Evolutionary conservation across 2,888 invertebrate species (phyloP), one percentile per base, ranked within the genome.

Genomic region (Odontocerum albicorne): DNA sequence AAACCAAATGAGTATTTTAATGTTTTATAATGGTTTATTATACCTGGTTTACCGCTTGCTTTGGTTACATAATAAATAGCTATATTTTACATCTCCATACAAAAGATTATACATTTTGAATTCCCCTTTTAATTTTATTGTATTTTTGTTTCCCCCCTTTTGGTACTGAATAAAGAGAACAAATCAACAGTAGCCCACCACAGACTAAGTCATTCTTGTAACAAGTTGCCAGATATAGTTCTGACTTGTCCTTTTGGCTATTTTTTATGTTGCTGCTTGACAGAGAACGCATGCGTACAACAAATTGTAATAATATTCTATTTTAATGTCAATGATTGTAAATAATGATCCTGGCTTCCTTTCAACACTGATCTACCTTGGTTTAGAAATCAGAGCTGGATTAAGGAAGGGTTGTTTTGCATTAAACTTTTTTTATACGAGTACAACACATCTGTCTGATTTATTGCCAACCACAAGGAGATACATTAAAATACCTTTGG

Each of bases 251-350:
- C n/a, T n/a, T n/a, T n/a, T n/a, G n/a, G 40, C 17, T 10, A 20
- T 45, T 16, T 39, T 36, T 36, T 52, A 45, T 51, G 16, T 45
- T 44, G 15, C 22, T 10, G 43, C 49, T 22, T 13, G 47, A 43
- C 20, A 21, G 45, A 20, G 52, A 31, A 38, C 50, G 57, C 60
- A 42, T 50, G 60, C 57, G 57, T 35, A 21, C 39, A 43, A 55
- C 57, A 60, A 60, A 60, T 60, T 57, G 57, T 57, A 54, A 55
- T 57, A 60, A 60, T 60, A 57, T 54, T 50, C 46, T 60, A 22
- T 55, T 59, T 57, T 55, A 57, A 55, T 55, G 54, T 32, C 51
- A 38, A 55, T 49, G 50, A 54, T 57, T 57, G 54, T 60, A 50
- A 57, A 60, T 60, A 60, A 60, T 57, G 57, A 60, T 32, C 38